Evolutionary conservation across 2,113 vertebrate genomes (phyloP).

Genomic region (Periophthalmodon schlosseri): DNA sequence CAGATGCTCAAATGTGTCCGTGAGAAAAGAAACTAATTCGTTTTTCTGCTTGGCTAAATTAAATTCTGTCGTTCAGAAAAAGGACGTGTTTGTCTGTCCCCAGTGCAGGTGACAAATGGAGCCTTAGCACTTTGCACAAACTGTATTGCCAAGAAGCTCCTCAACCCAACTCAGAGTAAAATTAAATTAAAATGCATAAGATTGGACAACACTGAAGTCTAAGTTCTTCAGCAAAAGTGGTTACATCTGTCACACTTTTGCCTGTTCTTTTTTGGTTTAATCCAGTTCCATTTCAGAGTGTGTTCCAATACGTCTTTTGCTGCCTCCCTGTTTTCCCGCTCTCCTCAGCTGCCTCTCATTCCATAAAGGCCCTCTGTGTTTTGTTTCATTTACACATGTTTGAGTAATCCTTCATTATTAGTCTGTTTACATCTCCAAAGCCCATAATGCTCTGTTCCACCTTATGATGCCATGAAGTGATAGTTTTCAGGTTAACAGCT

Average conservation of each 20-base stretch:
- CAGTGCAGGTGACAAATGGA: conserved; percentile 16
- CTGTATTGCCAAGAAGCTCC: neutral
- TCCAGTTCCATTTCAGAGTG: too few species aligned
- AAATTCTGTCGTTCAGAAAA: conserved; percentile 17
- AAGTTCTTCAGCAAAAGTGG: neutral
- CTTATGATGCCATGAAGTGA: too few species aligned
- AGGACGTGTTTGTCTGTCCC: conserved; percentile 1
- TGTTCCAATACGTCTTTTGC: too few species aligned
- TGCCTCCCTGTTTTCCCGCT: too few species aligned
- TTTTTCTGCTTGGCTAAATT: conserved; percentile 21
- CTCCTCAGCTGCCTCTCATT: too few species aligned
- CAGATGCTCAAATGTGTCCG: conserved; percentile 15
- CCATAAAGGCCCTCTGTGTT: too few species aligned
- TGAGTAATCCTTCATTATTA: too few species aligned
- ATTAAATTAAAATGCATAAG: neutral
- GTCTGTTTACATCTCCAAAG: too few species aligned
- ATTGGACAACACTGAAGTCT: neutral
- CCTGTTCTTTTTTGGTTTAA: too few species aligned
- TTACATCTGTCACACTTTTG: neutral
- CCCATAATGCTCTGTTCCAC: too few species aligned
- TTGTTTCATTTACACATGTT: too few species aligned
- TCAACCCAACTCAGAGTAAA: neutral
- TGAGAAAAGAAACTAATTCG: conserved; percentile 11
- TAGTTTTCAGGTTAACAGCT: too few species aligned
- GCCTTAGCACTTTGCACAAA: neutral